phyloP scores from a whole-genome alignment of 2,797 vertebrate genomes.

The Pristis pectinata region DNA sequence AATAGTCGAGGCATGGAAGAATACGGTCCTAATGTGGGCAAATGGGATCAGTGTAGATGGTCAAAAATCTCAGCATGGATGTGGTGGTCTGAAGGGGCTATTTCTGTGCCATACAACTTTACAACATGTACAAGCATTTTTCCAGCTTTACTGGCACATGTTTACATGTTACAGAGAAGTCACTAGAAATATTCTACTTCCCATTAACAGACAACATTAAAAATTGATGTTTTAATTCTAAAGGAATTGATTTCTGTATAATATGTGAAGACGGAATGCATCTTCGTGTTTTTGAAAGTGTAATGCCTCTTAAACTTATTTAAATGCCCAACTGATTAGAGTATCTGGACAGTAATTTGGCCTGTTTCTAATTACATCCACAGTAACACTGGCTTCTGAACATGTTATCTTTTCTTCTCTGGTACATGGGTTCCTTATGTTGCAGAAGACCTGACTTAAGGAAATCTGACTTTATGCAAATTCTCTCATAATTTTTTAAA shows the following conservation, averaged over 20 bases:
- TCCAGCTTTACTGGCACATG: neutral
- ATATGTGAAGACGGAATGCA: neutral
- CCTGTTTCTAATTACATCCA: neutral
- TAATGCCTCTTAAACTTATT: neutral
- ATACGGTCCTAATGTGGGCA: too few relatives aligned
- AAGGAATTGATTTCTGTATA: neutral
- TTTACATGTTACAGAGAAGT: neutral
- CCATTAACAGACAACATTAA: neutral
- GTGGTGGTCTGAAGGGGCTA: too few relatives aligned
- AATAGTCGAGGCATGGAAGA: too few relatives aligned
- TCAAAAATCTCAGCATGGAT: too few relatives aligned
- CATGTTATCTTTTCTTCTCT: neutral
- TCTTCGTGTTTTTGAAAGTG: neutral
- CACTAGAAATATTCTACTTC: constrained; percentile 12
- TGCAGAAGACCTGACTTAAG: too few relatives aligned
- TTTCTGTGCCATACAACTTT: too few relatives aligned
- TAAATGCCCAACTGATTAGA: neutral
- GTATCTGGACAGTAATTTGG: neutral
- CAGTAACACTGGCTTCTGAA: neutral
- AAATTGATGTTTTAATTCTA: neutral
- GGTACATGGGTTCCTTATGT: too few relatives aligned
- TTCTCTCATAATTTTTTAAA: too few relatives aligned
- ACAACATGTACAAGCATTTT: neutral
- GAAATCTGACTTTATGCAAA: too few relatives aligned
- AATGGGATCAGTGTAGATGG: too few relatives aligned